A percentile compares a stretch with the other conserved stretches of the same genome.
Evolutionary conservation across 2,888 invertebrate species (phyloP).

Genomic region (Mamestra brassicae): DNA sequence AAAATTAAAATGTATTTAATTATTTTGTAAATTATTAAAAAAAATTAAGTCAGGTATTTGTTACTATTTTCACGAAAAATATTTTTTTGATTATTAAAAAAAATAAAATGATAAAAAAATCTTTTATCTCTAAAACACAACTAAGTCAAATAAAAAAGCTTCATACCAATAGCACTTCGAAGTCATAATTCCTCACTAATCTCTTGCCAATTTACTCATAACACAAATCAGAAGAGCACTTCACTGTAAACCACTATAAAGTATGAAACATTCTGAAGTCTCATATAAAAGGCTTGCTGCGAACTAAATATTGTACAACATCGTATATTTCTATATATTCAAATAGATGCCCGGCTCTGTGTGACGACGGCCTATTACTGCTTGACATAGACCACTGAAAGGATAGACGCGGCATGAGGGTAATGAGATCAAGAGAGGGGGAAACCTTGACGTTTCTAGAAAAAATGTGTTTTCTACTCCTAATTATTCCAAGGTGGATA

Average conservation of each 20-base stretch:
- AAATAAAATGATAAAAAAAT: neutral
- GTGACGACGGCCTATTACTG: constrained; percentile 62
- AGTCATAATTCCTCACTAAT: constrained; percentile 54
- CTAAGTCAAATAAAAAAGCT: constrained; percentile 7
- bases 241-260: constrained; percentile 53
- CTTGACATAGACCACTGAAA: constrained; percentile 69
- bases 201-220: constrained; percentile 75
- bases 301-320: constrained; percentile 42
- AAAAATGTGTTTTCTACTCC: constrained; percentile 55
- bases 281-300: constrained; percentile 47
- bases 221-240: constrained; percentile 77
- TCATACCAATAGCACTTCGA: constrained; percentile 58
- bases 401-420: constrained; percentile 60
- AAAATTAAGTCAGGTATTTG: too few relatives aligned
- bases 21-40: neutral
- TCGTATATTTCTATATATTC: constrained; percentile 46
- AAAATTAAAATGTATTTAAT: neutral
- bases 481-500: constrained; percentile 62
- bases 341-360: constrained; percentile 45
- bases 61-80: too few relatives aligned
- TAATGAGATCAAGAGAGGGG: constrained; percentile 51
- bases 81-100: too few relatives aligned
- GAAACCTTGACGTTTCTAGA: constrained; percentile 59
- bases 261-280: constrained; percentile 41
- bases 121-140: neutral